Percentiles rank a stretch among this genome's conserved stretches.
These are phyloP conservation scores for Lydus trimaculatus DNA, from an alignment of 2,888 invertebrate genomes.

Conservation along the genomic window DNA sequence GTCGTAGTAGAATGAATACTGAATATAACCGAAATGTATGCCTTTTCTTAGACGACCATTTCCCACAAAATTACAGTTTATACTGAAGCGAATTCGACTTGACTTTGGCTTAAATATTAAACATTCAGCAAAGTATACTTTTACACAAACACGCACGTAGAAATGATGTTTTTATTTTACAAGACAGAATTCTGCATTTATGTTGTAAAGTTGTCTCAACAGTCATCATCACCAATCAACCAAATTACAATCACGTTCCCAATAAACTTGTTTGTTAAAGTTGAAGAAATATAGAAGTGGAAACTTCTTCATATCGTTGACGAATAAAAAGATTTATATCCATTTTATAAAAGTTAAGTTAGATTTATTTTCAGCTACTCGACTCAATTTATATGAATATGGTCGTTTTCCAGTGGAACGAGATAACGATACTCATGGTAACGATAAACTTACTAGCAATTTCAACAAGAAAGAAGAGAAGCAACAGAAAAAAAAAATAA, in stretches of 20 bases:
- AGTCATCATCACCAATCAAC: not conserved
- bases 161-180: too few species aligned
- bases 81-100: too few species aligned
- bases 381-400: conserved; percentile 52
- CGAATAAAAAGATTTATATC: conserved; percentile 55
- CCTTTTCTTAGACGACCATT: too few species aligned
- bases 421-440: conserved; percentile 6
- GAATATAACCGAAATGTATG: too few species aligned
- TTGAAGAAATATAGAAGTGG: not conserved
- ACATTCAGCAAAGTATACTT: too few species aligned
- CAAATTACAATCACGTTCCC: not conserved
- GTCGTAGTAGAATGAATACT: not conserved
- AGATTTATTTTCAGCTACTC: conserved; percentile 45
- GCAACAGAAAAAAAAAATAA: not conserved
- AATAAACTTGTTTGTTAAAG: not conserved
- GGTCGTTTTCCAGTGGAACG: conserved; percentile 16
- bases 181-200: too few species aligned
- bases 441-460: not conserved
- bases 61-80: too few species aligned
- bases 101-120: too few species aligned
- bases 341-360: conserved; percentile 52
- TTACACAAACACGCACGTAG: too few species aligned
- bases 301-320: conserved; percentile 54
- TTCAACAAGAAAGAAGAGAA: not conserved
- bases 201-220: too few species aligned